Base-by-base conservation (phyloP, 2,888 invertebrate genomes). In the Chaitophorus viminalis region DNA sequence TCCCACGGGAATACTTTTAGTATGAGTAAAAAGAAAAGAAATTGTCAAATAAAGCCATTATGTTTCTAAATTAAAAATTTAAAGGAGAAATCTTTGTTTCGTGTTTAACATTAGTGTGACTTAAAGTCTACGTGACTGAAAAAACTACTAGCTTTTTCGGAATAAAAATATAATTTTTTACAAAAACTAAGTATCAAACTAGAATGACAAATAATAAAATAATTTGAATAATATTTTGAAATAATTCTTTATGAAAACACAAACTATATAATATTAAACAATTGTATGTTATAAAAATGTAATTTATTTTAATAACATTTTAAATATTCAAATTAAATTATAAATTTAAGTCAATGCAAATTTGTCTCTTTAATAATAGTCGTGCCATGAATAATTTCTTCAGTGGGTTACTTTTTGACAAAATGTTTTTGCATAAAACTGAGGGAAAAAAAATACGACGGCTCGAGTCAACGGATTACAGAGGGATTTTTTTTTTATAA, bases 311-410 rank as follows among this genome's bases (percentile, higher is more conserved):
- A 78, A 74, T 83, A 36, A 82, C 54, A 74, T 60, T 74, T 83
- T 60, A 29, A 83, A 83, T 74, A 74, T 36, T 83, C 82, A 74
- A 83, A 83, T 82, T 36, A 74, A 82, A 82, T 74, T 74, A 74
- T 60, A 74, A 54, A 82, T 60, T 18, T 36, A 54, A 74, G 54
- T 54, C 29, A 36, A 74, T 74, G 74, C 29, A 60, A 82, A 74
- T 74, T 82, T 8, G n/a, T 3, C n/a, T 54, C 46, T 60, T 82
- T 36, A 74, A 74, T 82, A 72, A n/a, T n/a, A 82, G 54, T 36
- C 46, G 46, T 36, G 54, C 36, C 21, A 39, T 75, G 36, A 83
- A 83, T 75, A 74, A 75, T 75, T 60, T 74, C 54, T 54, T 36
- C 6, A 18, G 11, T 9, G 9, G 72, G 33, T 54, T 82, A 74